A percentile compares a stretch with the other conserved stretches of the same genome.
Evolutionary conservation across 2,113 vertebrate species (phyloP).

Genomic region (Microcebus ravelobensis): DNA sequence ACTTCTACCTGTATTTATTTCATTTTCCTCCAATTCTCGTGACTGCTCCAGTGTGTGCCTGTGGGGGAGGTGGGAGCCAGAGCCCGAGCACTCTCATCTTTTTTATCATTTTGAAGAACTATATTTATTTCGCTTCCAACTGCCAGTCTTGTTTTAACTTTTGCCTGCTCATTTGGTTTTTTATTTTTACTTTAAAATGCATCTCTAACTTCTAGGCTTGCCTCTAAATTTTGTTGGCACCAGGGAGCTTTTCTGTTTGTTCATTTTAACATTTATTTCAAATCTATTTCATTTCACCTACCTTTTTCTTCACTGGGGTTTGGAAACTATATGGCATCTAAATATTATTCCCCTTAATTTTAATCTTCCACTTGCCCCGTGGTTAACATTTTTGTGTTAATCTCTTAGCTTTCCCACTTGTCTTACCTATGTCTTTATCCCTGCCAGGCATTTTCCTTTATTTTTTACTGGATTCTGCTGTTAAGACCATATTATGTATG

Average conservation of each 20-base stretch:
- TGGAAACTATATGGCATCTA: not conserved
- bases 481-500: not conserved
- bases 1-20: not conserved
- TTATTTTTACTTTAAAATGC: conserved; percentile 47
- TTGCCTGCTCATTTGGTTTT: conserved; percentile 51
- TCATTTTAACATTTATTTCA: conserved; percentile 18
- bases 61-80: not conserved
- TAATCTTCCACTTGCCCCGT: not conserved
- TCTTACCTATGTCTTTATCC: not conserved
- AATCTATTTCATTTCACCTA: not conserved
- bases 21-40: not conserved
- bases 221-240: conserved; percentile 35
- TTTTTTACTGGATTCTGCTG: not conserved
- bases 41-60: not conserved
- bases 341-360: not conserved
- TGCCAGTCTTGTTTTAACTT: conserved; percentile 40
- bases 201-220: conserved; percentile 40
- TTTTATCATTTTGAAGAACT: conserved; percentile 39
- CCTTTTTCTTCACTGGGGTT: not conserved
- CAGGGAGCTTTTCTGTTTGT: not conserved
- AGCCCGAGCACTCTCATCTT: not conserved
- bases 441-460: not conserved
- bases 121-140: conserved; percentile 39
- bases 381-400: not conserved
- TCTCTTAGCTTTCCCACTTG: not conserved